These are phyloP conservation scores for Perizoma flavofasciatum DNA, from an alignment of 2,888 invertebrate genomes.

Conservation along the genomic window DNA sequence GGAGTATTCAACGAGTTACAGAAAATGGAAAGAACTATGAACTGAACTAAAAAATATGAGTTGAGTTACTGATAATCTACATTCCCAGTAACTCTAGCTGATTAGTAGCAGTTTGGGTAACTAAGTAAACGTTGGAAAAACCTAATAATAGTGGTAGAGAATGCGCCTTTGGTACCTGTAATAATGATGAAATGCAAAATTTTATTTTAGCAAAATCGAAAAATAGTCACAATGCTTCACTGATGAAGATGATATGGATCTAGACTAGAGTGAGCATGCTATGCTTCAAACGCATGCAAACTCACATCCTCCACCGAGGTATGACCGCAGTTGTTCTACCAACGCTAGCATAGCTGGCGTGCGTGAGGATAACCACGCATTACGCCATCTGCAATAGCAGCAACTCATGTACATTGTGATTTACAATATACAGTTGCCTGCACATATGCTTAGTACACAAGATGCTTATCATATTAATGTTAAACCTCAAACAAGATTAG, in stretches of 20 bases:
- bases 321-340: slow-evolving; percentile 81
- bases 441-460: background rate
- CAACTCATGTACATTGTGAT: slow-evolving; percentile 41
- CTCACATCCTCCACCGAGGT: slow-evolving; percentile 83
- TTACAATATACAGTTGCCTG: slow-evolving; percentile 24
- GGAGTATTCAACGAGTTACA: background rate
- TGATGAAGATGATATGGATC: background rate
- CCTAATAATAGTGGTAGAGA: no score
- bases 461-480: slow-evolving; percentile 5
- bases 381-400: slow-evolving; percentile 80
- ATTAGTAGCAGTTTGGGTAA: no score
- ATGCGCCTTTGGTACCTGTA: no score
- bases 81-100: no score
- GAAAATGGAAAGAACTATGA: no score
- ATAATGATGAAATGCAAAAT: no score
- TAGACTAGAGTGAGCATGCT: slow-evolving; percentile 44
- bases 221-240: no score
- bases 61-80: no score
- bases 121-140: no score
- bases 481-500: slow-evolving; percentile 15
- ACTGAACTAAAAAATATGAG: no score
- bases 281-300: slow-evolving; percentile 64
- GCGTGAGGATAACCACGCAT: slow-evolving; percentile 73
- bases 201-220: no score
- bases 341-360: slow-evolving; percentile 81